phyloP scores from a whole-genome alignment of 2,797 vertebrate genomes.

The Poeciliopsis presidionis region DNA sequence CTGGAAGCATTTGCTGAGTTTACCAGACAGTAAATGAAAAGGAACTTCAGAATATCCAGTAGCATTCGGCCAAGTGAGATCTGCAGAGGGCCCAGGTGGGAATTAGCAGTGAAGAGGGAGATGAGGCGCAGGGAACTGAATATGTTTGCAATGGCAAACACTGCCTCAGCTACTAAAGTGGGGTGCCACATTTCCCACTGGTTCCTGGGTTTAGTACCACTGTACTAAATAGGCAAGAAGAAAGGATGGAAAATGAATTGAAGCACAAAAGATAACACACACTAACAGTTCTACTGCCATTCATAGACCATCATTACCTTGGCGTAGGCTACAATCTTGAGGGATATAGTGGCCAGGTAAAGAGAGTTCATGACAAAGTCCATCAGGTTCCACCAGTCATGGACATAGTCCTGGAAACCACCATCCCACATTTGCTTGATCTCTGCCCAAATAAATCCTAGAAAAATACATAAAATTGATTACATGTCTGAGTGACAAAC shows the following conservation, averaged over 20 bases:
- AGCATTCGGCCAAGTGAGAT: constrained; percentile 98
- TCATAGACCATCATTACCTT: constrained; percentile 82
- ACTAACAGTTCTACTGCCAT: background rate
- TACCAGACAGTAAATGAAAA: constrained; percentile 98
- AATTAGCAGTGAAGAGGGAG: constrained; percentile 98
- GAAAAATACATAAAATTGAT: constrained; percentile 2
- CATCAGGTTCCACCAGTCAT: constrained; percentile 99
- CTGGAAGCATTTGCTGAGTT: constrained; percentile 9
- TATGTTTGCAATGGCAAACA: constrained; percentile 98
- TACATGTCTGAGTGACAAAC: background rate
- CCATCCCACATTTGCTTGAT: constrained; percentile 99
- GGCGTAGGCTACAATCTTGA: constrained; percentile 95
- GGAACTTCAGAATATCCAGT: constrained; percentile 97
- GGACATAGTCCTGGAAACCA: constrained; percentile 96
- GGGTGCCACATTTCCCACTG: constrained; percentile 98
- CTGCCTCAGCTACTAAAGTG: constrained; percentile 93
- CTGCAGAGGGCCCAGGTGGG: constrained; percentile 96
- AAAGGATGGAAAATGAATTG: background rate
- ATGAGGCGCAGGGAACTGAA: constrained; percentile 98
- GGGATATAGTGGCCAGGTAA: constrained; percentile 96
- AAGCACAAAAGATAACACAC: background rate
- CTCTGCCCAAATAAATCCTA: constrained; percentile 99
- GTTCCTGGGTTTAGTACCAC: constrained; percentile 82
- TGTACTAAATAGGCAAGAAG: constrained; percentile 82
- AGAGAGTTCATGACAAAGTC: constrained; percentile 99